Conservation (phyloP, 2,797 vertebrate species). For the Bucorvus abyssinicus region DNA sequence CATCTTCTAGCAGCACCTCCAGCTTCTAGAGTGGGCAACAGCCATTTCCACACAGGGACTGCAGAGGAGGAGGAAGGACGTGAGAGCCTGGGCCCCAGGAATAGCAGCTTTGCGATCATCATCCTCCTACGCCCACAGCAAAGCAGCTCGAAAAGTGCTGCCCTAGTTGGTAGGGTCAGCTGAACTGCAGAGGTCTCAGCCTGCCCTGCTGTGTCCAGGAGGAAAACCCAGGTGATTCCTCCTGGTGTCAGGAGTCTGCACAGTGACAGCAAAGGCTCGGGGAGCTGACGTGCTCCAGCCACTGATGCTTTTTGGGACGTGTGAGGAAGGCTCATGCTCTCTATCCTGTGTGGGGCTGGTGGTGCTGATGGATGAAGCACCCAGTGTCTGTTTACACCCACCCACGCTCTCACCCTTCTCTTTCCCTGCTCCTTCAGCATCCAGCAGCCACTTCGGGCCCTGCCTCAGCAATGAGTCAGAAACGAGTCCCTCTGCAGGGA, state of each 20-base stretch:
- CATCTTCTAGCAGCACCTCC: not conserved
- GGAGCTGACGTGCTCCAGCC: not conserved
- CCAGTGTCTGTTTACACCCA: too few species aligned
- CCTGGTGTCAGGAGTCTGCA: not conserved
- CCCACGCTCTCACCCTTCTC: not conserved
- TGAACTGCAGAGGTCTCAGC: not conserved
- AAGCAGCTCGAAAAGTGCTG: not conserved
- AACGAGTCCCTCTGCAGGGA: not conserved
- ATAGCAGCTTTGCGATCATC: not conserved
- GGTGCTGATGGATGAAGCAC: not conserved
- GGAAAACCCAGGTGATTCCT: not conserved
- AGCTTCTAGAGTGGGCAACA: not conserved
- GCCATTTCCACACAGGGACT: not conserved
- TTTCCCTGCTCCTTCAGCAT: not conserved
- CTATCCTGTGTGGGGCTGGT: rapidly evolving
- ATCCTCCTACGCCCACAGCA: not conserved
- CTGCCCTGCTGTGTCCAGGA: not conserved
- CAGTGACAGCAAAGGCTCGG: not conserved
- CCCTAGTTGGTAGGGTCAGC: not conserved
- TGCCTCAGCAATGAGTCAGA: not conserved
- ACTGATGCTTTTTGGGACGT: not conserved
- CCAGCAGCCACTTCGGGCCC: not conserved
- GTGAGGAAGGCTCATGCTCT: not conserved
- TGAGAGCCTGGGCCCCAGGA: not conserved
- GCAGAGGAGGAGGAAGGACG: not conserved